Percentiles rank a stretch among this genome's conserved stretches.
Evolutionary conservation across 2,113 vertebrate species (phyloP).

Genomic region (Tenebrosternarchus preto): DNA sequence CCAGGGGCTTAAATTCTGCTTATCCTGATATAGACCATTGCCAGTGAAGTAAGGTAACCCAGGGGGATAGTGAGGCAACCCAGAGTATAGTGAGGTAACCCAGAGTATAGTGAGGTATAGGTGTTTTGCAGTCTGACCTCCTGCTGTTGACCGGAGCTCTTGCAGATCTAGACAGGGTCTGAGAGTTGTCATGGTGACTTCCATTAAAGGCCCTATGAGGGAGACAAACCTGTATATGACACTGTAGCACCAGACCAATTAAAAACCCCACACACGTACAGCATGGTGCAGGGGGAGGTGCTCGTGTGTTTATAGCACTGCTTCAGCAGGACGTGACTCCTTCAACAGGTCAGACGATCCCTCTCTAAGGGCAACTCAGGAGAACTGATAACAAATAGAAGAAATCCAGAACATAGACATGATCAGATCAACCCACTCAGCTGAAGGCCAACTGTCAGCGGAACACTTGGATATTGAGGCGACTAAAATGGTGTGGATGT

Average conservation of each 20-base stretch:
- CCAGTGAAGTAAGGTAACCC: too few species aligned
- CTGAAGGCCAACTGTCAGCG: not conserved
- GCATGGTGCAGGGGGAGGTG: too few species aligned
- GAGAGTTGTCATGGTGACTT: constrained; percentile 8
- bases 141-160: not conserved
- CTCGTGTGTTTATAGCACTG: too few species aligned
- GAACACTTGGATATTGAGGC: not conserved
- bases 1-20: constrained; percentile 10
- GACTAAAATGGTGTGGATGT: not conserved
- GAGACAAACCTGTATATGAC: not conserved
- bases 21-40: constrained; percentile 14
- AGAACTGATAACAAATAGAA: too few species aligned
- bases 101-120: too few species aligned
- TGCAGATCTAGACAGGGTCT: constrained; percentile 10
- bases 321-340: too few species aligned
- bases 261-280: not conserved
- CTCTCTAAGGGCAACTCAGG: too few species aligned
- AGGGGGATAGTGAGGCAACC: too few species aligned
- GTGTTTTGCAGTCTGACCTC: not conserved
- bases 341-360: too few species aligned
- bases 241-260: not conserved
- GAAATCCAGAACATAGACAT: too few species aligned
- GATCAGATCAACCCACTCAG: not conserved
- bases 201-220: not conserved
- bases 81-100: too few species aligned